phyloP scores from a whole-genome alignment of 2,113 vertebrate genomes.

The Thunnus thynnus region DNA sequence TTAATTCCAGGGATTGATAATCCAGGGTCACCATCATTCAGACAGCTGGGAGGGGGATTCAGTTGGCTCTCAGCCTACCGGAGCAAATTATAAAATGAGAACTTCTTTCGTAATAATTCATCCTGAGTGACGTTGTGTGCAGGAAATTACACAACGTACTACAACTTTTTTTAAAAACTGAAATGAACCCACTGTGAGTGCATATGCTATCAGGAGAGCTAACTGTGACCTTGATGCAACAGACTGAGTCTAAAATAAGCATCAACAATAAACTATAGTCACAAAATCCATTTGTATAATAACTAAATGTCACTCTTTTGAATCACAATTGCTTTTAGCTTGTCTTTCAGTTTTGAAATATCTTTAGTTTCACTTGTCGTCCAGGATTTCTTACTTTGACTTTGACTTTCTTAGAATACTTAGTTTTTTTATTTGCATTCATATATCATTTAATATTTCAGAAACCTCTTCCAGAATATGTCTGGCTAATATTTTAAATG shows the following conservation, averaged over 20 bases:
- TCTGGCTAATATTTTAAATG: too few relatives aligned
- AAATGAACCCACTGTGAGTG: not conserved
- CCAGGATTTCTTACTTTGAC: not conserved
- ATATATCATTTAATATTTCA: not conserved
- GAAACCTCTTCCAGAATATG: not conserved
- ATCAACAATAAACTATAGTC: not conserved
- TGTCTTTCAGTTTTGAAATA: not conserved
- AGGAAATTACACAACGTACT: not conserved
- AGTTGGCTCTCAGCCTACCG: not conserved
- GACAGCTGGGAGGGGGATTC: not conserved
- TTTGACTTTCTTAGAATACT: too few relatives aligned
- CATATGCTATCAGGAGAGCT: not conserved
- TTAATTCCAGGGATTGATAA: conserved; percentile 24
- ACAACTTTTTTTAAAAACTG: not conserved
- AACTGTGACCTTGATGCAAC: not conserved
- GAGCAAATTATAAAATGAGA: conserved; percentile 20
- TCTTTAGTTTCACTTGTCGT: not conserved
- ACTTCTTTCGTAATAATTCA: conserved; percentile 1
- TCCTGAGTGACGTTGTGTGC: not conserved
- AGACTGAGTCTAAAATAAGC: not conserved
- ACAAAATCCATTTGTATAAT: not conserved
- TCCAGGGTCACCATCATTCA: conserved; percentile 26
- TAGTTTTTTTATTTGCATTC: not conserved
- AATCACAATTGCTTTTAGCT: not conserved
- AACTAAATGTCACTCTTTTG: not conserved